Conservation (phyloP, 2,797 vertebrate genomes). For the Parotocinclus haroldoi region DNA sequence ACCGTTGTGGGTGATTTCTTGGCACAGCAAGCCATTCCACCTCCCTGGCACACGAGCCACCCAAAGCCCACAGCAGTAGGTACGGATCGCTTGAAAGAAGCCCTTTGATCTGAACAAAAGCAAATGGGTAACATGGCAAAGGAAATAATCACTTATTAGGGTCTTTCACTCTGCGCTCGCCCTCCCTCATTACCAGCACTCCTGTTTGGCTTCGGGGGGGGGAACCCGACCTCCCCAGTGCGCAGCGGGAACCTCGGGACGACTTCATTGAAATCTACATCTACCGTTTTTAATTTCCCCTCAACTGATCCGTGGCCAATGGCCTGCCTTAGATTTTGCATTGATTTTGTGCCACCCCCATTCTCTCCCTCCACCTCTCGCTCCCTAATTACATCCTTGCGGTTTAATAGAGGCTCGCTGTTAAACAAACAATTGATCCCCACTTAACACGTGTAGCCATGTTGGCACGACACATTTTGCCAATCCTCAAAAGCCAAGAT, state of each 20-base stretch:
- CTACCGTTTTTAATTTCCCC: conserved; percentile 71
- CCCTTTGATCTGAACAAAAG: conserved; percentile 73
- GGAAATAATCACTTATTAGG: conserved; percentile 74
- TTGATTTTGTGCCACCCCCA: conserved; percentile 66
- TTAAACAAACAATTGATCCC: conserved; percentile 83
- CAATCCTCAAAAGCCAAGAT: conserved; percentile 84
- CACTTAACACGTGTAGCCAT: conserved; percentile 77
- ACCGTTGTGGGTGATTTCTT: conserved; percentile 59
- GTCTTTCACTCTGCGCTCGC: conserved; percentile 65
- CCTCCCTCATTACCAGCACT: conserved; percentile 70
- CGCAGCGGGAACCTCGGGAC: conserved; percentile 69
- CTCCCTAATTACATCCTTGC: conserved; percentile 81
- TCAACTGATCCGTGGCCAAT: conserved; percentile 64
- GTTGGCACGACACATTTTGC: conserved; percentile 85
- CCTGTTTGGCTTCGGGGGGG: conserved; percentile 71
- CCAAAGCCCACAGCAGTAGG: conserved; percentile 61
- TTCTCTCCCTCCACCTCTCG: conserved; percentile 18
- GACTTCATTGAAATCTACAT: conserved; percentile 68
- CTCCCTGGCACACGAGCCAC: conserved; percentile 58
- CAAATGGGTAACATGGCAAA: conserved; percentile 69
- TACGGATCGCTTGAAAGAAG: conserved; percentile 66
- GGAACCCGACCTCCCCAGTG: conserved; percentile 55
- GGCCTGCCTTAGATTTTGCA: conserved; percentile 70
- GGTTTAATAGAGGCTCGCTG: conserved; percentile 78
- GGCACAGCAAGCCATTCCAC: conserved; percentile 57